These are phyloP conservation scores for Dryobota labecula DNA, from an alignment of 2,888 invertebrate genomes.

Conservation along the genomic window DNA sequence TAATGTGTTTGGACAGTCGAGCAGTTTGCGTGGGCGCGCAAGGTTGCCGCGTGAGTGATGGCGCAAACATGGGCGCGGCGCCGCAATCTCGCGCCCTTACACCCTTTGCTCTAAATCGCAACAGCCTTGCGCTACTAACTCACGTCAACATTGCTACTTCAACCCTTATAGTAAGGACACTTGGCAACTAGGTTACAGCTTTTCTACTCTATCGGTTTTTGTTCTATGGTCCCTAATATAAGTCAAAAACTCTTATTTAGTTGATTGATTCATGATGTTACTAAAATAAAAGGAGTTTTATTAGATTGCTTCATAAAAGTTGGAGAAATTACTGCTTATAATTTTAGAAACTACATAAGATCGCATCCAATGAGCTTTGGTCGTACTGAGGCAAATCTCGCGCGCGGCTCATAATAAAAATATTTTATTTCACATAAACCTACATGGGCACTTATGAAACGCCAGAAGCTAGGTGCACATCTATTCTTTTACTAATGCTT, in stretches of 20 bases:
- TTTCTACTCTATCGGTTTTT: background rate
- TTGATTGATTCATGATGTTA: background rate
- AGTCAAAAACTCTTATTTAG: background rate
- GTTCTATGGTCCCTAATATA: too few relatives aligned
- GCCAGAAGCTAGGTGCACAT: too few relatives aligned
- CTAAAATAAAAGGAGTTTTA: background rate
- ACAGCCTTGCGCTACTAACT: constrained; percentile 50
- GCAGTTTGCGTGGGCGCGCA: constrained; percentile 54
- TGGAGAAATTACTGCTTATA: background rate
- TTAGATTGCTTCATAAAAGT: background rate
- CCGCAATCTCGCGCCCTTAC: constrained; percentile 66
- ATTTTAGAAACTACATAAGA: background rate
- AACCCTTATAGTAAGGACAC: constrained; percentile 9
- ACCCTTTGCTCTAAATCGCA: constrained; percentile 64
- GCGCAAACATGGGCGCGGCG: constrained; percentile 73
- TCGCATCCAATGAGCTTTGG: background rate
- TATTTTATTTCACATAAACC: too few relatives aligned
- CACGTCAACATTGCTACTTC: constrained; percentile 3
- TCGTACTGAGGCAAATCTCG: background rate
- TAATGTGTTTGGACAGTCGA: constrained; percentile 60
- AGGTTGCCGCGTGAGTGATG: constrained; percentile 73
- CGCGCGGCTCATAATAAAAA: too few relatives aligned
- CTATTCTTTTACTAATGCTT: background rate
- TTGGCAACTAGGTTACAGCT: background rate
- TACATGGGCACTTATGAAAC: too few relatives aligned